Conservation (phyloP, 2,797 vertebrate genomes). For the Rhabdophis nuchalis region DNA sequence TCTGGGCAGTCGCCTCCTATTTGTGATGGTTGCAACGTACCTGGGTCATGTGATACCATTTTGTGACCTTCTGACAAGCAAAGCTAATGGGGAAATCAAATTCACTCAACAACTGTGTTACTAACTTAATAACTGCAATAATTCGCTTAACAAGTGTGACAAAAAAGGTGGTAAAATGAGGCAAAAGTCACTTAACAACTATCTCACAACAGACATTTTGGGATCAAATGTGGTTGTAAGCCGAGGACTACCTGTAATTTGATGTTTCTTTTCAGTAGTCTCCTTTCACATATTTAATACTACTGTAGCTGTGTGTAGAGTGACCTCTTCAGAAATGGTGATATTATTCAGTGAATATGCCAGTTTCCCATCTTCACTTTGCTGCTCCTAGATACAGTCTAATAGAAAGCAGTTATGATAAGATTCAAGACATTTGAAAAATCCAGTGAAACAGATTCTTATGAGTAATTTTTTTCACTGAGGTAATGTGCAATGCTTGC, state of each 20-base stretch:
- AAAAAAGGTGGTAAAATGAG: neutral
- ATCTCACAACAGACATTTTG: neutral
- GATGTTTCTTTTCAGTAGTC: neutral
- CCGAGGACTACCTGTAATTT: neutral
- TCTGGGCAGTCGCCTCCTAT: neutral
- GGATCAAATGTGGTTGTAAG: neutral
- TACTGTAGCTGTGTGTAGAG: neutral
- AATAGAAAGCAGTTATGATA: neutral
- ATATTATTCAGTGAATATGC: neutral
- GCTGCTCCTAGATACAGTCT: neutral
- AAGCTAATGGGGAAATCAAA: neutral
- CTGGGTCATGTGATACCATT: neutral
- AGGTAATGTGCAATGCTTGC: neutral
- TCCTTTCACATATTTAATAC: neutral
- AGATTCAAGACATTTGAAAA: neutral
- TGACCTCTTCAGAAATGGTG: neutral
- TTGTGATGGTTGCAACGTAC: neutral
- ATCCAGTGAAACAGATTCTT: neutral
- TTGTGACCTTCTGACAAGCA: neutral
- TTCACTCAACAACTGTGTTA: neutral
- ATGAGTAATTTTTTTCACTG: neutral
- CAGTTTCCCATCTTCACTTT: neutral
- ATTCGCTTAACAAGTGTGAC: neutral
- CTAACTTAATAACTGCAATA: neutral
- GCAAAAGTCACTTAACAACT: neutral